Percentiles rank a stretch among this genome's conserved stretches.
Conservation (phyloP, 2,113 vertebrate genomes). For the Lanius collurio region DNA sequence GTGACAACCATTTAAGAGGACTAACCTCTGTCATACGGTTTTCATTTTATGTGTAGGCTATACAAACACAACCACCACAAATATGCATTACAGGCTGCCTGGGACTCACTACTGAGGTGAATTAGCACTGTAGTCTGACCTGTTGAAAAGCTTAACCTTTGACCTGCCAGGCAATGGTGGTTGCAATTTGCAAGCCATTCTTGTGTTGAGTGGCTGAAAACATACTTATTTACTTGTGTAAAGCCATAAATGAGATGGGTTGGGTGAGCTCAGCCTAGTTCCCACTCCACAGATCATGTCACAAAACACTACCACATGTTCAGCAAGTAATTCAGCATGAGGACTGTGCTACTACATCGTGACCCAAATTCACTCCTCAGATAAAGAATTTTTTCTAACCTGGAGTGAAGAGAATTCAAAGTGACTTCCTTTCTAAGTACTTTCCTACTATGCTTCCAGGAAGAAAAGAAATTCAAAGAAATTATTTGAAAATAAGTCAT, state of each 20-base stretch:
- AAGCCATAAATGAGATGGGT: conserved; percentile 58
- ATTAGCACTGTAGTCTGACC: conserved; percentile 63
- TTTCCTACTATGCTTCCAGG: neutral
- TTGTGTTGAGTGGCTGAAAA: conserved; percentile 52
- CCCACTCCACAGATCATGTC: conserved; percentile 39
- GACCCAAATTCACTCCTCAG: conserved; percentile 43
- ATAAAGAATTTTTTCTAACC: conserved; percentile 1
- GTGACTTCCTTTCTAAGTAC: neutral
- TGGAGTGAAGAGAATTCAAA: neutral
- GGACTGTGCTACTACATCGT: neutral
- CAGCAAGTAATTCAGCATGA: neutral
- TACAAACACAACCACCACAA: conserved; percentile 55
- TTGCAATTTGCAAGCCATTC: conserved; percentile 65
- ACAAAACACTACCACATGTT: conserved; percentile 59
- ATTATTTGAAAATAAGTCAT: neutral
- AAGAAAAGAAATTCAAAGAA: conserved; percentile 5
- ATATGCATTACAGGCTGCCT: conserved; percentile 55
- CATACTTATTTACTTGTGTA: conserved; percentile 60
- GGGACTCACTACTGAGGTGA: conserved; percentile 62
- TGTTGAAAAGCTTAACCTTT: conserved; percentile 66
- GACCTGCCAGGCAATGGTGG: conserved; percentile 48
- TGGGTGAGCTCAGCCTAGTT: conserved; percentile 53
- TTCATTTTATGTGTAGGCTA: conserved; percentile 52
- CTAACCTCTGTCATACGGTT: conserved; percentile 69
- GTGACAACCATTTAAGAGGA: conserved; percentile 58